phyloP scores from a whole-genome alignment of 2,113 vertebrate species.

The Hippocampus abdominalis region DNA sequence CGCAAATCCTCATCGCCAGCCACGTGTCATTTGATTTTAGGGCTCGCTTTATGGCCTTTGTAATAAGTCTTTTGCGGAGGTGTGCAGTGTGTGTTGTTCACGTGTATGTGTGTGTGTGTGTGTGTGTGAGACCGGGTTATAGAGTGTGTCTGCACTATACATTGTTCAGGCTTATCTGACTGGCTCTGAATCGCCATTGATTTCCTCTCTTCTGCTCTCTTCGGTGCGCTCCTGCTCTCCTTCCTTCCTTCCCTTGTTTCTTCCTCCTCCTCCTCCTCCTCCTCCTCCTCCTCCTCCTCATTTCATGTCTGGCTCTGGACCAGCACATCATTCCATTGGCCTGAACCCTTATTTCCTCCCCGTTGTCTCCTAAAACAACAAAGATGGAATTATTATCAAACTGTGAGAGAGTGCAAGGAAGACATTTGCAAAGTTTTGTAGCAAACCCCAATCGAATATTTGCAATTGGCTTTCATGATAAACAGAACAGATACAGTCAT shows the following conservation, averaged over 20 bases:
- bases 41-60: conserved; percentile 69
- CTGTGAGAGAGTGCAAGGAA: conserved; percentile 7
- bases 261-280: conserved; percentile 7
- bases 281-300: conserved; percentile 15
- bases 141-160: conserved; percentile 76
- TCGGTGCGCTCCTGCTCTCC: conserved; percentile 53
- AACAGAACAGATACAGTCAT: background rate
- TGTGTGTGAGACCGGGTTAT: conserved; percentile 73
- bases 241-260: conserved; percentile 12
- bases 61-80: conserved; percentile 64
- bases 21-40: conserved; percentile 69
- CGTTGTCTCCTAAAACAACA: conserved; percentile 33
- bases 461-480: background rate
- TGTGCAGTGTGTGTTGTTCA: conserved; percentile 22
- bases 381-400: conserved; percentile 7
- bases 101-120: conserved; percentile 36
- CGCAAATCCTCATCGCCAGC: conserved; percentile 69
- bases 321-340: conserved; percentile 48
- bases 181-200: conserved; percentile 75
- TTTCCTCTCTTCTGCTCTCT: conserved; percentile 73
- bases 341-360: conserved; percentile 44
- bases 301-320: conserved; percentile 49
- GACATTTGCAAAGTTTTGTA: background rate
- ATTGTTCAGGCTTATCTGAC: conserved; percentile 81
- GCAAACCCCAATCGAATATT: conserved; percentile 1